phyloP scores from a whole-genome alignment of 2,113 vertebrate species.

The Crotalus viridis region DNA sequence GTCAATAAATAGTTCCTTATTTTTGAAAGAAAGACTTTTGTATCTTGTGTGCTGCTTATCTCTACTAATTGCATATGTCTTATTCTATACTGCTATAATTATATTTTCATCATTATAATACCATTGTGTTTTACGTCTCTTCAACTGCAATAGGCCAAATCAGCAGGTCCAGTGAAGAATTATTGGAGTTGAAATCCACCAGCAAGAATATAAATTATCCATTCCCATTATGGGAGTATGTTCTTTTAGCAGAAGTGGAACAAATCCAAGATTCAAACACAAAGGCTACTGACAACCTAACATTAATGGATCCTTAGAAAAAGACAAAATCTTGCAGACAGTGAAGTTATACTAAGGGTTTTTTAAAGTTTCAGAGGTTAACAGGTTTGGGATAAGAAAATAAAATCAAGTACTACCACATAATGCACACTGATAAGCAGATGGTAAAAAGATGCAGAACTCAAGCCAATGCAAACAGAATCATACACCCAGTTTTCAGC shows the following conservation, averaged over 20 bases:
- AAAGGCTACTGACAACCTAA: constrained; percentile 6
- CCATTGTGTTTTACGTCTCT: neutral
- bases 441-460: neutral
- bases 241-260: neutral
- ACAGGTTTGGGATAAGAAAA: neutral
- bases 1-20: neutral
- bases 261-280: neutral
- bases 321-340: neutral
- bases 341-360: constrained; percentile 9
- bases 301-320: neutral
- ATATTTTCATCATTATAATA: neutral
- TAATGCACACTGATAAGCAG: neutral
- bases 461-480: constrained; percentile 1
- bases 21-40: neutral
- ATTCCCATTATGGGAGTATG: neutral
- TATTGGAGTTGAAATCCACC: neutral
- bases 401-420: neutral
- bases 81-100: neutral
- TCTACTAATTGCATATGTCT: neutral
- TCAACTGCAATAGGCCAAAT: neutral
- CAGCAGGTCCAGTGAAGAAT: neutral
- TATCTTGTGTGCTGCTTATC: neutral
- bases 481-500: neutral
- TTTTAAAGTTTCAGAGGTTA: neutral
- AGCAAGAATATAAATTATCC: neutral